Base-by-base conservation (phyloP, 2,113 vertebrate species). In the Tinamus guttatus region DNA sequence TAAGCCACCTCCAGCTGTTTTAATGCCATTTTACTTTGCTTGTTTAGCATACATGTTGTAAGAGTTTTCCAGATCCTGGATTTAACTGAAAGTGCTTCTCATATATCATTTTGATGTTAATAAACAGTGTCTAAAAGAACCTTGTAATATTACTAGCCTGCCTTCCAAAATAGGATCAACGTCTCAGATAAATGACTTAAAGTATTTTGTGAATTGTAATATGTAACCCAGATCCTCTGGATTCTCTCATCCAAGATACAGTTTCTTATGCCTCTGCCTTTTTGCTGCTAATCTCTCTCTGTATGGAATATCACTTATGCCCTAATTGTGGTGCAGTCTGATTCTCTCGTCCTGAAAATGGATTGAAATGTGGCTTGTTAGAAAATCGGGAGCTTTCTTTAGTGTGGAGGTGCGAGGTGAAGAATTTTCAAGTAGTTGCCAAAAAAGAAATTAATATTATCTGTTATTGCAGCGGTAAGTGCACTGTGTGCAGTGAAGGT, bases 71-170 rank as follows among this genome's bases (percentile, higher is more conserved):
- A 71, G 74, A 81, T 86, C 43, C 60, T 86, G 69, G 76, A 64
- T 93, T 95, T 93, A 94, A 68, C 47, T 83, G 79, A 82, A 95
- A 95, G 79, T 94, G 22, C 80, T 83, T 91, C 85, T 87, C 82
- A 71, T 94, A 84, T 93, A 96, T 96, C 92, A 95, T 96, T 86
- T 90, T 81, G 5, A 58, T 94, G 76, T 65, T 94, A 71, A 93
- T 95, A 96, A 96, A 91, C 91, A 91, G 17, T 95, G 85, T 93
- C 91, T 75, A 17, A 81, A 86, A 81, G 82, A 75, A 69, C 34
- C 88, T 94, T 85, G 32, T 81, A 78, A 59, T 90, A 71, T 56
- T 88, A 78, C 64, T 88, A 64, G 11, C 74, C 27, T 68, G 45
- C 56, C 65, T 93, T 96, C 73, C 82, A 93, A 71, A 90, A 51